Percentiles rank a stretch among this genome's conserved stretches.
These are phyloP conservation scores for Origma solitaria DNA, from an alignment of 2,113 vertebrate genomes.

Conservation along the genomic window DNA sequence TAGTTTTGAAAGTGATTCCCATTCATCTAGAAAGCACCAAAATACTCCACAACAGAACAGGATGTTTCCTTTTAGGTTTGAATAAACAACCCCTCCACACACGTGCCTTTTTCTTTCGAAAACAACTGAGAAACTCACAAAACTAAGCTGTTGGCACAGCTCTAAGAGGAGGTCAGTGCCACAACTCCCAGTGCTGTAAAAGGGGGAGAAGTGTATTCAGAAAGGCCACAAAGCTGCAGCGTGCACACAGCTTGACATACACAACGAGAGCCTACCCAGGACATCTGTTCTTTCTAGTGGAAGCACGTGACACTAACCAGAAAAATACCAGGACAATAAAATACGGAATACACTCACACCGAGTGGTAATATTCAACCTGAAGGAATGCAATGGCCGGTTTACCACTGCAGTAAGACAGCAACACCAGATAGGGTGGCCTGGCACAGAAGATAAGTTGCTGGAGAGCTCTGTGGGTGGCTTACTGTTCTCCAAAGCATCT, in stretches of 20 bases:
- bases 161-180: not conserved
- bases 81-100: not conserved
- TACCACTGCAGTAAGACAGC: not conserved
- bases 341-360: not conserved
- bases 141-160: not conserved
- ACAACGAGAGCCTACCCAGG: not conserved
- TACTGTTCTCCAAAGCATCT: not conserved
- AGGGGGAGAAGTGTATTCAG: not conserved
- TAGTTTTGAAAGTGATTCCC: not conserved
- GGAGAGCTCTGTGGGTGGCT: conserved; percentile 5
- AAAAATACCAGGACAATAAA: not conserved
- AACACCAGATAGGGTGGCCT: not conserved
- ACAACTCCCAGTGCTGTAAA: not conserved
- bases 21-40: not conserved
- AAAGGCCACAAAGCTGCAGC: not conserved
- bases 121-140: not conserved
- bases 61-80: not conserved
- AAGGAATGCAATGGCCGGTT: not conserved
- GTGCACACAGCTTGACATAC: not conserved
- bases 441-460: not conserved
- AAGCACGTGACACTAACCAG: not conserved
- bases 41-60: not conserved
- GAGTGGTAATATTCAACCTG: not conserved
- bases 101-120: not conserved
- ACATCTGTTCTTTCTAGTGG: not conserved